Evolutionary conservation across 2,888 invertebrate genomes (phyloP), one percentile per base, ranked within the genome.

Genomic region (Chymomyza amoena): DNA sequence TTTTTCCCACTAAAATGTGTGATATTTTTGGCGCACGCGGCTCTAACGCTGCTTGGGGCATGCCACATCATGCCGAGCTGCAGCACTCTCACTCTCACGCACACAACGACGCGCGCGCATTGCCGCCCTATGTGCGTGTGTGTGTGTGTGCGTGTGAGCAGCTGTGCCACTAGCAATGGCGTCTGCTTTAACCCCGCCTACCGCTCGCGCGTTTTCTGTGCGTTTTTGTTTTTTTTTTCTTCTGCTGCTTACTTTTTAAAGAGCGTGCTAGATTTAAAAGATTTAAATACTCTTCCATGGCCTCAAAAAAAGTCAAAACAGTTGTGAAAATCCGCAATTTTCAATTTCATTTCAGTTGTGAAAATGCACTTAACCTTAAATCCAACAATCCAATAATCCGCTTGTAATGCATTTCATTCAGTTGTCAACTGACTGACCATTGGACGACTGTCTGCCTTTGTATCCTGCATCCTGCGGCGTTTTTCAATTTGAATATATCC

Each of bases 361-460:
- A 64, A 75, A 83, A 80, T 78, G 76, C 87, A 84, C 84, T 84
- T 84, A 84, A 87, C 84, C 87, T 83, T 72, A 81, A 89, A 89
- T 86, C 88, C 68, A 75, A 72, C 72, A 74, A 50, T 36, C 32
- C 78, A 79, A 78, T 89, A 88, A 88, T 89, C 89, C 88, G 79
- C 81, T 87, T 89, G 87, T 88, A 88, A 81, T 78, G 75, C 80
- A 74, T 73, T 73, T 75, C 81, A 81, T 85, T 79, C 73, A 79
- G 45, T 63, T 57, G 79, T 63, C 64, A 64, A 72, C 66, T 70
- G 75, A 64, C 74, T 70, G 77, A 64, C 74, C 76, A 78, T 64
- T 68, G 72, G 25, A 9, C 52, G n/a, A n/a, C 52, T 28, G 13
- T 6, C 25, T 56, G 66, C 68, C 59, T 57, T 80, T 80, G 75